Percentiles rank a stretch among this genome's conserved stretches.
Evolutionary conservation across 2,888 invertebrate species (phyloP).

Genomic region (Drosophila neonasuta): DNA sequence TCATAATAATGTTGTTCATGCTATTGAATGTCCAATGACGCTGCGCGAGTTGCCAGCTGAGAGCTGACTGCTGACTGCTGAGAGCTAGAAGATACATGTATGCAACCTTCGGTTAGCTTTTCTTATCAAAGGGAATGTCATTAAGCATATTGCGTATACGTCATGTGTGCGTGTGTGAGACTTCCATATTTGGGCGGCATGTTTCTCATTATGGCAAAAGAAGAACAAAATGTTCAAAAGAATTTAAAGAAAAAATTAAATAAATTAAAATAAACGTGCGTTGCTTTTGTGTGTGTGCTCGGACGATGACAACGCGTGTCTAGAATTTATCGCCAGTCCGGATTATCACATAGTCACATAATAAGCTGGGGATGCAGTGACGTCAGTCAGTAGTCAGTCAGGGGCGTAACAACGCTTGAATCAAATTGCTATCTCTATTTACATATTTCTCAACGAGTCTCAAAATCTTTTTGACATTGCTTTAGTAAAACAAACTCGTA

Average conservation of each 20-base stretch:
- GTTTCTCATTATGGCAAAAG: constrained; percentile 17
- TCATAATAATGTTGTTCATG: constrained; percentile 10
- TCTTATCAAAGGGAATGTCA: constrained; percentile 54
- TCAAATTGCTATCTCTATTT: constrained; percentile 23
- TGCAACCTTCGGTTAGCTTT: constrained; percentile 39
- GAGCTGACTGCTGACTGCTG: neutral
- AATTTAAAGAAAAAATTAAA: constrained; percentile 26
- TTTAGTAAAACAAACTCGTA: neutral
- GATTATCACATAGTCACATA: constrained; percentile 47
- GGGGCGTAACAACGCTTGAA: constrained; percentile 4
- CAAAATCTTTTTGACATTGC: constrained; percentile 18
- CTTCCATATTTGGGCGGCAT: constrained; percentile 47
- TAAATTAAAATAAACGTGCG: constrained; percentile 49
- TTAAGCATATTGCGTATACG: constrained; percentile 53
- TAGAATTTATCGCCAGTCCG: constrained; percentile 56
- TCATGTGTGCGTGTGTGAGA: constrained; percentile 35
- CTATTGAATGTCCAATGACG: constrained; percentile 35
- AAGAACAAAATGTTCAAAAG: constrained; percentile 6
- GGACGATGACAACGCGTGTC: constrained; percentile 55
- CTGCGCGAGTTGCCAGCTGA: constrained; percentile 17
- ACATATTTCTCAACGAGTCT: constrained; percentile 44
- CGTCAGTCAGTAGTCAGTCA: constrained; percentile 50
- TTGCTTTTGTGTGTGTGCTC: constrained; percentile 51
- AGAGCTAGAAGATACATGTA: constrained; percentile 18
- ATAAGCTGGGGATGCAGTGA: constrained; percentile 48